Evolutionary conservation across 2,888 invertebrate genomes (phyloP).

Genomic region (Galeopsomyia nigrocyanea): DNA sequence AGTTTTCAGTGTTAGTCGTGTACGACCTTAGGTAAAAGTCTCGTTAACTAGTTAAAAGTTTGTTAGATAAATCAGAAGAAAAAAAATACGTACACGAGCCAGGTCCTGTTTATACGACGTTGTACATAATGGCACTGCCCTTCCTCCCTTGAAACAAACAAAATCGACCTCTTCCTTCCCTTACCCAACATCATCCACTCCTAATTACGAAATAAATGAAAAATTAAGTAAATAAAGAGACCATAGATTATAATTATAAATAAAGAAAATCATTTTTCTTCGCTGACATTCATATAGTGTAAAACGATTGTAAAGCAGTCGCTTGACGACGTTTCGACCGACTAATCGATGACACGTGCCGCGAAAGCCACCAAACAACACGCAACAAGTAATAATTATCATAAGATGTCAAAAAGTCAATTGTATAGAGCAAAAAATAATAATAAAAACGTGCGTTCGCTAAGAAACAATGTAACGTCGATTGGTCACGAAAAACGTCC

Average conservation of each 20-base stretch:
- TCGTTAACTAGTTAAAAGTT: constrained; percentile 69
- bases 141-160: constrained; percentile 49
- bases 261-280: constrained; percentile 47
- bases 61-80: constrained; percentile 62
- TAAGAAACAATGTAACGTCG: constrained; percentile 20
- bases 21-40: constrained; percentile 66
- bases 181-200: not conserved
- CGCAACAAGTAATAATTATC: constrained; percentile 18
- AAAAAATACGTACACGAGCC: constrained; percentile 64
- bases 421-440: not conserved
- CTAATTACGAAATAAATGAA: constrained; percentile 37
- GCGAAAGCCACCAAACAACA: constrained; percentile 3
- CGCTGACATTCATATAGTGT: constrained; percentile 48
- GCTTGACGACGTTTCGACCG: constrained; percentile 41
- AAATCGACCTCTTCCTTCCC: constrained; percentile 33
- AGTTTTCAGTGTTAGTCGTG: constrained; percentile 69
- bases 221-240: constrained; percentile 45
- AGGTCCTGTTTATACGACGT: constrained; percentile 66
- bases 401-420: constrained; percentile 28
- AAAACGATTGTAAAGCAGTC: constrained; percentile 42
- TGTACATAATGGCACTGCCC: constrained; percentile 68
- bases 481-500: constrained; percentile 39
- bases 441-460: constrained; percentile 1
- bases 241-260: constrained; percentile 44
- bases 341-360: constrained; percentile 22